Evolutionary conservation across 2,797 vertebrate genomes (phyloP).

Genomic region (Intellagama lesueurii): DNA sequence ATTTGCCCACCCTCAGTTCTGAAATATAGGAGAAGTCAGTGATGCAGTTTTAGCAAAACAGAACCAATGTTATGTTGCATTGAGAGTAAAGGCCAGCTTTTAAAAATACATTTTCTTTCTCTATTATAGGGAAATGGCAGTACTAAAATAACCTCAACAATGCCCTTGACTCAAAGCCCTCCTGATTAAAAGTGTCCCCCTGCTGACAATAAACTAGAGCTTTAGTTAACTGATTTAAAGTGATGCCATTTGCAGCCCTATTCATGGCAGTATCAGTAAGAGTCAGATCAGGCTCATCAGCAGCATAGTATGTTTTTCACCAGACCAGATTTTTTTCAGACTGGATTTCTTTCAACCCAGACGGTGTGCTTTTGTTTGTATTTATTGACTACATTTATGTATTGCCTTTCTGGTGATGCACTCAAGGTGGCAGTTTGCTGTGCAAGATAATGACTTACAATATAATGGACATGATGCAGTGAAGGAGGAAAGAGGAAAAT

Average conservation of each 20-base stretch:
- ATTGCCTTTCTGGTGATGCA: conserved; percentile 2
- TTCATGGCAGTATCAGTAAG: not conserved
- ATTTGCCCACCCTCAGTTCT: not conserved
- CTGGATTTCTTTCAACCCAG: not conserved
- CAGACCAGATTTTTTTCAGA: not conserved
- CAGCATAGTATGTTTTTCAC: not conserved
- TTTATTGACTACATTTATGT: not conserved
- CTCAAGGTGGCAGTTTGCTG: not conserved
- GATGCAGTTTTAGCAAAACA: not conserved
- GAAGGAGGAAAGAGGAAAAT: not conserved
- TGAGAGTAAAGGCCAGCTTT: not conserved
- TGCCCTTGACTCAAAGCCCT: not conserved
- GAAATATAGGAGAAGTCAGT: not conserved
- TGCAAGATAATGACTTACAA: conserved; percentile 1
- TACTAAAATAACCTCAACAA: not conserved
- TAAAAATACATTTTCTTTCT: not conserved
- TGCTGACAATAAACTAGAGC: not conserved
- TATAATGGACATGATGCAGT: not conserved
- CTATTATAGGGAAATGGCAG: not conserved
- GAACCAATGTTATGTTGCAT: not conserved
- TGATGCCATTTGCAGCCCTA: not conserved
- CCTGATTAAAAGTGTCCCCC: conserved; percentile 1
- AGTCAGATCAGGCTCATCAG: not conserved
- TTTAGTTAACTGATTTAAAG: conserved; percentile 2
- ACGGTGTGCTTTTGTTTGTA: not conserved